phyloP scores from a whole-genome alignment of 2,888 invertebrate species.

The Troides aeacus region DNA sequence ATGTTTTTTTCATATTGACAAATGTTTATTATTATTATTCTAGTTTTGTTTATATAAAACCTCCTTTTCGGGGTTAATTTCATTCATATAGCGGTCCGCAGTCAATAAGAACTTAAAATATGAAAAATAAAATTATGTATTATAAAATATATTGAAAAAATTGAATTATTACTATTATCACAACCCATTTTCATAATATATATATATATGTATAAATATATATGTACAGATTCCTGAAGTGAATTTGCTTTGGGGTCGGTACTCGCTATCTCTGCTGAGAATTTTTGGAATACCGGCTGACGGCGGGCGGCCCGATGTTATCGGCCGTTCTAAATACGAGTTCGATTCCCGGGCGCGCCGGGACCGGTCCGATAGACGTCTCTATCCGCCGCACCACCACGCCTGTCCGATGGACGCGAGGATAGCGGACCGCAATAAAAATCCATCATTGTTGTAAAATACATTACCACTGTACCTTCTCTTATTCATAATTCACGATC shows the following conservation, averaged over 20 bases:
- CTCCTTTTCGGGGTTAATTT: no score
- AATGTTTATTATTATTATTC: no score
- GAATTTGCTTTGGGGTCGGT: conserved; percentile 42
- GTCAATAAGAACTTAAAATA: no score
- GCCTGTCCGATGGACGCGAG: conserved; percentile 26
- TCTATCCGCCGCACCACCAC: conserved; percentile 35
- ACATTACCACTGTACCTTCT: conserved; percentile 1
- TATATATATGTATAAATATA: no score
- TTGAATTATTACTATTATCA: no score
- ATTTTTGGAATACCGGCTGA: conserved; percentile 52
- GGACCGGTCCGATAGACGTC: conserved; percentile 35
- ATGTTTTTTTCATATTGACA: no score
- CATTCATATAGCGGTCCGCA: no score
- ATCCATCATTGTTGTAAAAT: conserved; percentile 29
- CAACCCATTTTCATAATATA: no score
- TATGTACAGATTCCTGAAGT: background rate
- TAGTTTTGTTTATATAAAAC: no score
- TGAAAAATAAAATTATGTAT: no score
- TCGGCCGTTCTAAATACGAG: conserved; percentile 35
- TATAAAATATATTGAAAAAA: no score
- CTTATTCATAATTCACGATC: conserved; percentile 11
- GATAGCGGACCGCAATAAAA: conserved; percentile 29
- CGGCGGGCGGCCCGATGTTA: conserved; percentile 40
- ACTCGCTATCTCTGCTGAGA: conserved; percentile 44
- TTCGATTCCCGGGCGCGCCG: conserved; percentile 38